phyloP scores from a whole-genome alignment of 2,113 vertebrate genomes.

The Syngnathoides biaculeatus region DNA sequence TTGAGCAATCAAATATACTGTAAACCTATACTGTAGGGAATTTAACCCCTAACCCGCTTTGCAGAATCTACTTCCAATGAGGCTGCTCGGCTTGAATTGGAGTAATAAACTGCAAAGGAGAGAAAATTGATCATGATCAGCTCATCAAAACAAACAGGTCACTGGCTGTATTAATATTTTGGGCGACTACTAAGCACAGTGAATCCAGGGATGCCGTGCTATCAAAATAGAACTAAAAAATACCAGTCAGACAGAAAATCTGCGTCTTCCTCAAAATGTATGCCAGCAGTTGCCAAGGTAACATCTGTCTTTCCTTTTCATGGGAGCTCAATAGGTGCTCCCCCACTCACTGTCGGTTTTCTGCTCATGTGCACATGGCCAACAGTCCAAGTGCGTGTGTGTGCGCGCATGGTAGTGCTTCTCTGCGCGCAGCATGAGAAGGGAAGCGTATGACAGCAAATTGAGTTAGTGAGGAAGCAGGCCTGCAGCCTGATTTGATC shows the following conservation, averaged over 20 bases:
- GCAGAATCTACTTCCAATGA: no score
- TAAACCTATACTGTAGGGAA: neutral
- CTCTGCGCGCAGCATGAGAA: slow-evolving; percentile 49
- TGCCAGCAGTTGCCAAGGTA: slow-evolving; percentile 66
- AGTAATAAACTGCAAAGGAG: neutral
- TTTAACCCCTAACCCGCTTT: no score
- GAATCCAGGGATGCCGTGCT: slow-evolving; percentile 48
- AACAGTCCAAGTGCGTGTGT: slow-evolving; percentile 9
- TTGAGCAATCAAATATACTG: neutral
- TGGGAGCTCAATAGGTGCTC: slow-evolving; percentile 62
- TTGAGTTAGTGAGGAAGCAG: slow-evolving; percentile 69
- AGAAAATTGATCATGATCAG: neutral
- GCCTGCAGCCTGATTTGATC: slow-evolving; percentile 65
- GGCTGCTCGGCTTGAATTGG: neutral
- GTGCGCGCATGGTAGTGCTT: slow-evolving; percentile 4
- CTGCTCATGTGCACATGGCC: slow-evolving; percentile 35
- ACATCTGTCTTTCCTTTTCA: slow-evolving; percentile 66
- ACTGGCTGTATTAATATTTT: neutral
- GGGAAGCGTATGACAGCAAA: slow-evolving; percentile 60
- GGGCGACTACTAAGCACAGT: neutral
- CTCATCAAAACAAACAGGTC: no score
- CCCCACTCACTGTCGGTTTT: slow-evolving; percentile 52
- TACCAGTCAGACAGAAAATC: slow-evolving; percentile 58
- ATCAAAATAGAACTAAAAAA: slow-evolving; percentile 58
- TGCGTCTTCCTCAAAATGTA: slow-evolving; percentile 66